Base-by-base conservation (phyloP, 2,113 vertebrate species). In the Semicossyphus pulcher region DNA sequence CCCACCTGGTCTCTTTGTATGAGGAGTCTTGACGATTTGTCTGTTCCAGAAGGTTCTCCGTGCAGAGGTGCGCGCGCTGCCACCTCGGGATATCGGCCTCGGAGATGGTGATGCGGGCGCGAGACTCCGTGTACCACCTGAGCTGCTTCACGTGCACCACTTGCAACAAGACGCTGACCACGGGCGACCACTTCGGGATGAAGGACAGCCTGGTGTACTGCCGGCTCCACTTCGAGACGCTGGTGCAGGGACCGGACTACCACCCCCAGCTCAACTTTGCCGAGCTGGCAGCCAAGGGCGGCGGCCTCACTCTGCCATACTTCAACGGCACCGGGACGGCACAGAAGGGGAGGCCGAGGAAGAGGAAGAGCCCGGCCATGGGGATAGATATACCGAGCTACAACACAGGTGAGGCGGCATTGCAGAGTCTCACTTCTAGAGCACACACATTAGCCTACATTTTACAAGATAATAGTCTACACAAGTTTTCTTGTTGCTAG, bases 61-160 rank as follows among this genome's bases (percentile, higher is more conserved):
- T 99, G 95, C 98, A 99, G 96, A 97, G 98, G 94, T 99, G 98
- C 95, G 97, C 98, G 92, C 97, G 98, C 94, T 99, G 98, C 95
- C 97, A 99, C 95, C 97, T 99, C 93, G 98, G 98, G 87, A 99
- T 99, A 81, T 99, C 98, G 21, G 97, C 98, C 83, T 98, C 97
- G 4, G 98, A 99, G 91, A 99, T 99, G 97, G 98, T 99, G 86
- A 99, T 99, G 98, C 95, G 98, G 59, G 98, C 98, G 65, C 94
- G 97, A 86, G 98, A 99, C 88, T 97, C 97, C n/a, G 98, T 99
- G 76, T 99, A 98, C 87, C 98, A 99, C 92, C 92, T 99, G 92
- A 97, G 97, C 94, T 99, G 98, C 92, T 99, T 99, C 94, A 99
- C 98, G 53, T 99, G 98, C 91, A 97, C 96, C 86, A 97, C 97